Evolutionary conservation across 2,888 invertebrate species (phyloP), one percentile per base, ranked within the genome.

Genomic region (Monoplex corrugatus): DNA sequence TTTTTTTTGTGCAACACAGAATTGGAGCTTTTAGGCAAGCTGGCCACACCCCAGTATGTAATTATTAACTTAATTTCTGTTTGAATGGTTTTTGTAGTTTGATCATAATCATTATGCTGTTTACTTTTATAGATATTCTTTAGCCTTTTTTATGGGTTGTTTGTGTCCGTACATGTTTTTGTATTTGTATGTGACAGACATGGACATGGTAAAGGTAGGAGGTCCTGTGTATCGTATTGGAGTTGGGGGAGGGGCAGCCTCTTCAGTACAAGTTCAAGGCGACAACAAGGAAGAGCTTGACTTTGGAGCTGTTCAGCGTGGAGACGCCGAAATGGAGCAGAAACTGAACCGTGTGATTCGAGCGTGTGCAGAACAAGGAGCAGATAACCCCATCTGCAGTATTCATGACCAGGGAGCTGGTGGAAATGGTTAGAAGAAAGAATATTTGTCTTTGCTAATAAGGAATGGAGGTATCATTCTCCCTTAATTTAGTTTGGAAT

Each of bases 351-450:
- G 99, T 90, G 98, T 99, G 2, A 98, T 99, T 0, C 97, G 99
- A 91, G 98, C 98, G 0, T 99, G 99, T 94, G 96, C 98, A 57
- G 99, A 99, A 96, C 96, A 98, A 95, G 97, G 97, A 0, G 97
- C 97, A 0, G 96, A 97, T 28, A 96, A 99, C 96, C 99, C 99
- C 2, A 98, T 99, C 93, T 97, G 97, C 93, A 98, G 99, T 97
- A 99, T 99, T 93, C 99, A 99, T 95, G 99, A 99, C 96, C 99
- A 99, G 97, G 99, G 99, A 38, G 99, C 99, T 16, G 99, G 99
- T n/a, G 99, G 99, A 84, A 97, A 97, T 94, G 97, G 96, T 96
- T 89, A 87, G 92, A 86, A 23, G 2, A 35, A 32, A 80, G 6
- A 40, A 80, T 28, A 23, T 75, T n/a, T n/a, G n/a, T n/a, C n/a